Percentiles rank a stretch among this genome's conserved stretches.
These are phyloP conservation scores for Adela reaumurella DNA, from an alignment of 2,888 invertebrate genomes.

Conservation along the genomic window DNA sequence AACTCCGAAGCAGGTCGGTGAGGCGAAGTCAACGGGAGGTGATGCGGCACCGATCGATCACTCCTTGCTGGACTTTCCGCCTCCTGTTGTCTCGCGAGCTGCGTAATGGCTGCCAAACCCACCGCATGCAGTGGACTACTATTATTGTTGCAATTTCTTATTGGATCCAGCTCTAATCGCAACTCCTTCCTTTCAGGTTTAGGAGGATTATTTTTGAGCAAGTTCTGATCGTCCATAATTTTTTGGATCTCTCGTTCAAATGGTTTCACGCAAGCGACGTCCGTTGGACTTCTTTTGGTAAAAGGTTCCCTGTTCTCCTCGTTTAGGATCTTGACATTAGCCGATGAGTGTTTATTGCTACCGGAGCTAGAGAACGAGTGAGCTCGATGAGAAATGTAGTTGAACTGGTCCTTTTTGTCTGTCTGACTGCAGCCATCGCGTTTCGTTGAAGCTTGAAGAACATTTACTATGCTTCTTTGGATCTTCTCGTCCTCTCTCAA, in stretches of 20 bases:
- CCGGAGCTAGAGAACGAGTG: conserved; percentile 53
- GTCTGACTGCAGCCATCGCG: conserved; percentile 64
- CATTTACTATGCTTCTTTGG: conserved; percentile 47
- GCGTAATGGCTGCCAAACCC: conserved; percentile 74
- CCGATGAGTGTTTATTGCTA: conserved; percentile 34
- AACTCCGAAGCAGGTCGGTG: conserved; percentile 28
- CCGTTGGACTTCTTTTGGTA: conserved; percentile 44
- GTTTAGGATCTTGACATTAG: conserved; percentile 52
- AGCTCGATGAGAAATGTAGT: conserved; percentile 33
- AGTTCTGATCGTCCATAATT: conserved; percentile 68
- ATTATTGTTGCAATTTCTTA: conserved; percentile 53
- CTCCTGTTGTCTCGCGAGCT: conserved; percentile 64
- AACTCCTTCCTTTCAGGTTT: conserved; percentile 60
- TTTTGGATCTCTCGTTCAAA: conserved; percentile 79
- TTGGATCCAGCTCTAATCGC: conserved; percentile 56
- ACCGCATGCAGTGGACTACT: conserved; percentile 65
- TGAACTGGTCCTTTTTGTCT: conserved; percentile 58
- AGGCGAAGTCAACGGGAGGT: conserved; percentile 17
- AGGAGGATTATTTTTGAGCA: conserved; percentile 58
- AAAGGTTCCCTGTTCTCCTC: conserved; percentile 45
- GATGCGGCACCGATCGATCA: conserved; percentile 11
- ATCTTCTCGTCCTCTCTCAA: conserved; percentile 48
- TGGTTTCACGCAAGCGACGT: conserved; percentile 57
- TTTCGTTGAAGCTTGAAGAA: conserved; percentile 56
- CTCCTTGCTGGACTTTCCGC: conserved; percentile 25